A percentile compares a stretch with the other conserved stretches of the same genome.
Conservation (phyloP, 2,797 vertebrate genomes). For the Yasuhikotakia modesta region DNA sequence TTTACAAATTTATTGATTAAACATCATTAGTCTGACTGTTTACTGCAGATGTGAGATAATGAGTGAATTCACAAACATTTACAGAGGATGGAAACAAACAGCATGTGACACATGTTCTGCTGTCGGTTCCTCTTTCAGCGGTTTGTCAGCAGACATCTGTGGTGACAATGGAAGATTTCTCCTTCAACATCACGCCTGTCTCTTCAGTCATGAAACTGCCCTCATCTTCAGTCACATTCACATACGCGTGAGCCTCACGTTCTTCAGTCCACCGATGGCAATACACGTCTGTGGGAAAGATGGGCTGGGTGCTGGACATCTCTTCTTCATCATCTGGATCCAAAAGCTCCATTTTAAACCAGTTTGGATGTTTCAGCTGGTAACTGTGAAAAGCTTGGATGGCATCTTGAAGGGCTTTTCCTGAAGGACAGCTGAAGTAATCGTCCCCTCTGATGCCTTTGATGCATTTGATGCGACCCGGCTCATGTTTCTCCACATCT, state of each 20-base stretch:
- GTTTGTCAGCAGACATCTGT: neutral
- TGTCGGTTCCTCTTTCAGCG: neutral
- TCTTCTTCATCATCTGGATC: conserved; percentile 64
- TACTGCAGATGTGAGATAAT: too few species aligned
- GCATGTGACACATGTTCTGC: neutral
- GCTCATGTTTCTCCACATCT: conserved; percentile 85
- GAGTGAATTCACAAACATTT: neutral
- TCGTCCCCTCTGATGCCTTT: conserved; percentile 78
- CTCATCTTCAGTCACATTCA: conserved; percentile 17
- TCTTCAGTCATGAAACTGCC: neutral
- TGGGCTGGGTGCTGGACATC: conserved; percentile 26
- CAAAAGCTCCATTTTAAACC: conserved; percentile 85
- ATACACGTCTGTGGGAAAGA: neutral
- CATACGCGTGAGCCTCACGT: conserved; percentile 17
- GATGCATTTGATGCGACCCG: conserved; percentile 80
- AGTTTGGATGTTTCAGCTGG: conserved; percentile 79
- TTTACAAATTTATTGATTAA: too few species aligned
- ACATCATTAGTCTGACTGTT: too few species aligned
- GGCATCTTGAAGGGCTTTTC: conserved; percentile 80
- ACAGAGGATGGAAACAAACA: neutral
- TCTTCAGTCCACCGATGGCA: conserved; percentile 14
- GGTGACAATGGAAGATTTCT: conserved; percentile 7
- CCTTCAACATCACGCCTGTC: neutral
- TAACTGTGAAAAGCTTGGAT: conserved; percentile 79
- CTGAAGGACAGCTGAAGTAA: conserved; percentile 76